Evolutionary conservation across 2,888 invertebrate species (phyloP), one percentile per base, ranked within the genome.

Genomic region (Ochropleura leucogaster): DNA sequence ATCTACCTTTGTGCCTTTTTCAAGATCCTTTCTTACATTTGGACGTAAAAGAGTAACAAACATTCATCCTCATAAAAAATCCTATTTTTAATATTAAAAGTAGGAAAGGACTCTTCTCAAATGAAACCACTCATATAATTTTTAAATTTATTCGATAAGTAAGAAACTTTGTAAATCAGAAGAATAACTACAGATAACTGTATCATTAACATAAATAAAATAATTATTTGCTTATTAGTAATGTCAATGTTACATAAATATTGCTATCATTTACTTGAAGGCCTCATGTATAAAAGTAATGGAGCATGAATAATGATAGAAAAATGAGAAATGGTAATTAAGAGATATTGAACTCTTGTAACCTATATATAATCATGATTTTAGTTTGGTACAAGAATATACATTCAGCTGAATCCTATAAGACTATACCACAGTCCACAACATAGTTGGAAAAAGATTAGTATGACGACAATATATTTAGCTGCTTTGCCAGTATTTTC

Each of bases 121-220:
- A 74, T 55, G 0, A 78, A 80, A 78, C 10, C 40, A 71, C 20
- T 46, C 7, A 53, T 64, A 69, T 49, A 53, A 68, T 82, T 53
- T 60, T 71, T 67, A 75, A 79, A 66, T 83, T 82, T 83, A 84
- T 84, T 82, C 5, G 40, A 49, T 74, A 70, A 66, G 47, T 75
- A 84, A 77, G 84, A 79, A 75, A 81, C 62, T 40, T 70, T 77
- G 18, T 79, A 72, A 80, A 83, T 83, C 71, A 75, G 63, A 70
- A 40, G 64, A 66, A 30, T 69, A 66, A 79, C 68, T 74, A 74
- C 65, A 70, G 74, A 66, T 57, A 72, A 75, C 62, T 79, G 65
- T 70, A 80, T 49, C 44, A 78, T 49, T 65, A 57, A 60, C 72
- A 79, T 76, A 70, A 76, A 79, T 79, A 68, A 82, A 74, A 74